Base-by-base conservation (phyloP, 2,888 invertebrate species). In the Stenchaetothrips biformis region DNA sequence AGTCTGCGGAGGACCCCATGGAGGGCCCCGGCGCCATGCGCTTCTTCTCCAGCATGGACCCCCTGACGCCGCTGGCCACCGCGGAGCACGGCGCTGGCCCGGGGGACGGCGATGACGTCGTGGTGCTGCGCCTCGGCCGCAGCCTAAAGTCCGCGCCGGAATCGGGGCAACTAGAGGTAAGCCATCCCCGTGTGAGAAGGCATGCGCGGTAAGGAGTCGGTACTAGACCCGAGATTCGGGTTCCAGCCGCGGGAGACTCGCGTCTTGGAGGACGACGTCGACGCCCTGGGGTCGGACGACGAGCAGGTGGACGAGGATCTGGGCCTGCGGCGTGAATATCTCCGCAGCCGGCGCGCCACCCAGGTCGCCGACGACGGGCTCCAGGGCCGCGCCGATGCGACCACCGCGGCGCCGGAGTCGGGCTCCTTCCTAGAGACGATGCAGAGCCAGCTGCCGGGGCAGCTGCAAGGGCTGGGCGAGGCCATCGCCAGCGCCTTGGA, bases 361-460 rank as follows among this genome's bases (percentile, higher is more conserved):
- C 21, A 25, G 67, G 67, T 8, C 25, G 67, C 25, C 67, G 25
- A 67, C 7, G n/a, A 67, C n/a, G 67, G 21, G 21, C n/a, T 6
- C 67, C n/a, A 21, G n/a, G 67, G 67, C 67, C 67, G 67, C 7
- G 67, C 67, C 1, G 67, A 74, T 7, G 67, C 67, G 21, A 25
- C 25, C 4, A 37, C 67, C 67, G 53, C 67, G 21, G 25, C 67
- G 67, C 67, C 67, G 21, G 37, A 37, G 37, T 37, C 37, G 37
- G 25, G 67, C 25, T 74, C 67, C 67, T 74, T 74, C 67, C 67
- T 74, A 8, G 67, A 74, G 67, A 74, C 67, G 21, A 25, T 74
- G 67, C 67, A 74, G 67, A 74, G 25, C 67, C 67, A 74, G 67
- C 67, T 74, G 67, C 67, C 67, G 21, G 21, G 21, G 9, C 67